Evolutionary conservation across 2,797 vertebrate genomes (phyloP).

Genomic region (Sebastes taczanowskii): DNA sequence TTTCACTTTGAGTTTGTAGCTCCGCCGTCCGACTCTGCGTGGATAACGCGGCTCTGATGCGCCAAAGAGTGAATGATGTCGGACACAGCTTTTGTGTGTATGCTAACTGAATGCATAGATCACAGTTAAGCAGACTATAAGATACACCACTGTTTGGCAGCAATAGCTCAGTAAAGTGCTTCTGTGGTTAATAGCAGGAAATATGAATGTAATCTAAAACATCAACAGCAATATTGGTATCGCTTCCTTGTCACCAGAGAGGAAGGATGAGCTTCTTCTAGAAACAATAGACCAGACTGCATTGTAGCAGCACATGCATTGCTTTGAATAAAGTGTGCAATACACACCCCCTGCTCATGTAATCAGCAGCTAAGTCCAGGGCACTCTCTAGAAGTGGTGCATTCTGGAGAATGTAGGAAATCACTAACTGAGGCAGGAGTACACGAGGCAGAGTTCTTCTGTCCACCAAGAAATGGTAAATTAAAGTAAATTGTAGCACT

Average conservation of each 20-base stretch:
- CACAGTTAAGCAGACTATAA: neutral
- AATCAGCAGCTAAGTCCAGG: neutral
- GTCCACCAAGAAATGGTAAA: slow-evolving; percentile 14
- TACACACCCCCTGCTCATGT: neutral
- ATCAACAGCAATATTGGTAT: neutral
- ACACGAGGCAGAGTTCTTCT: neutral
- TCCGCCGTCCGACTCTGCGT: too few relatives aligned
- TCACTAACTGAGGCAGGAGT: neutral
- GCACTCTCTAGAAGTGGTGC: neutral
- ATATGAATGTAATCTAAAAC: neutral
- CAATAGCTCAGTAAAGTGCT: neutral
- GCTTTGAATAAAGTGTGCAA: neutral
- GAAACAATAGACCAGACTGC: neutral
- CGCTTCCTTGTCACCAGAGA: neutral
- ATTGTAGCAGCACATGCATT: neutral
- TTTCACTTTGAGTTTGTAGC: too few relatives aligned
- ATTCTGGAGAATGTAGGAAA: slow-evolving; percentile 41
- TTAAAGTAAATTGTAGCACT: slow-evolving; percentile 30
- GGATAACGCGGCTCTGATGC: too few relatives aligned
- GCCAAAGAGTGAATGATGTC: too few relatives aligned
- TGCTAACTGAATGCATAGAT: neutral
- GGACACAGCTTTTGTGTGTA: neutral
- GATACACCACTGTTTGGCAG: neutral
- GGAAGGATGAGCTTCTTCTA: neutral
- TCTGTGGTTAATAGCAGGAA: neutral